These are phyloP conservation scores for Crenichthys baileyi DNA, from an alignment of 2,797 vertebrate species.

Conservation along the genomic window DNA sequence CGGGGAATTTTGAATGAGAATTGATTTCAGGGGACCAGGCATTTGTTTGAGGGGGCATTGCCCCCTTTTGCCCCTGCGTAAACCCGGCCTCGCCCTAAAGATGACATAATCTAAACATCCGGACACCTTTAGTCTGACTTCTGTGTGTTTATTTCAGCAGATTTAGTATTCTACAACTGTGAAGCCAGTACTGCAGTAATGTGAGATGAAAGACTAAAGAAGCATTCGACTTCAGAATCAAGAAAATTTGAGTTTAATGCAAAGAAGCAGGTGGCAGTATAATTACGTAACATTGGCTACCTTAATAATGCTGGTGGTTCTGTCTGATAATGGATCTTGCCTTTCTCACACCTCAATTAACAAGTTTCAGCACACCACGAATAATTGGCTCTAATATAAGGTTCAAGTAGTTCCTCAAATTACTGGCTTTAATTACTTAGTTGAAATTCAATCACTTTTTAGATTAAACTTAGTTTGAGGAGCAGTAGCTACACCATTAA, in stretches of 20 bases:
- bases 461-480: slow-evolving; percentile 52
- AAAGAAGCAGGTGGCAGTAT: background rate
- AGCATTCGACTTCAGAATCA: slow-evolving; percentile 8
- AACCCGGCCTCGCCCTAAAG: background rate
- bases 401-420: slow-evolving; percentile 63
- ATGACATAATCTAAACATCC: background rate
- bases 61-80: too few species aligned
- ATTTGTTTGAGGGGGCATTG: too few species aligned
- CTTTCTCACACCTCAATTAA: slow-evolving; percentile 52
- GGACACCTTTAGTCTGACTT: background rate
- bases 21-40: too few species aligned
- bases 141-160: background rate
- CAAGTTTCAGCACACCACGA: slow-evolving; percentile 46
- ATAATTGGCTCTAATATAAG: slow-evolving; percentile 46
- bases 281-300: slow-evolving; percentile 6
- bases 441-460: slow-evolving; percentile 60
- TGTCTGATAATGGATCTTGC: slow-evolving; percentile 46
- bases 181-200: background rate
- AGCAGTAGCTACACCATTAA: slow-evolving; percentile 43
- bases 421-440: slow-evolving; percentile 63
- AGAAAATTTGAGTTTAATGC: background rate
- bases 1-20: too few species aligned
- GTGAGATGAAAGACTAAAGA: background rate
- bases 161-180: background rate
- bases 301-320: slow-evolving; percentile 33